Evolutionary conservation across 2,797 vertebrate species (phyloP).

Genomic region (Lacerta agilis): DNA sequence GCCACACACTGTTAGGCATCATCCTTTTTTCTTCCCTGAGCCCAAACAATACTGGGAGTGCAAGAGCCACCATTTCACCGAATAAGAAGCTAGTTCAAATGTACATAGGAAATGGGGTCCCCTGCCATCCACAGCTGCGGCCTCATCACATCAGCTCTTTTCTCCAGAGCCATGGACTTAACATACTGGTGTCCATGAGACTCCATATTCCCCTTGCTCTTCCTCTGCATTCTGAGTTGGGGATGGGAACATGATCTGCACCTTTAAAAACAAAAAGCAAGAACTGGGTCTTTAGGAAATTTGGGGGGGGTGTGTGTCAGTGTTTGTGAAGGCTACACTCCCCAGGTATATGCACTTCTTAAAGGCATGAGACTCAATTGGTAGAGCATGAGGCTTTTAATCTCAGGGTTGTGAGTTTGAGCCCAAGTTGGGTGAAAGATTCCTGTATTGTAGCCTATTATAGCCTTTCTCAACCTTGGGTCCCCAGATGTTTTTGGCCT

Average conservation of each 20-base stretch:
- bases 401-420: no score
- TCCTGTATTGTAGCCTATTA: no score
- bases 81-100: conserved; percentile 12
- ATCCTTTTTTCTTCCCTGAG: neutral
- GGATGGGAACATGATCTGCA: neutral
- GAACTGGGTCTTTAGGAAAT: neutral
- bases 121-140: conserved; percentile 1
- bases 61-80: conserved; percentile 9
- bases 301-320: neutral
- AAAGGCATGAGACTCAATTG: neutral
- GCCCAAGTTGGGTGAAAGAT: no score
- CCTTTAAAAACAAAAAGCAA: neutral
- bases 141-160: neutral
- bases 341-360: neutral
- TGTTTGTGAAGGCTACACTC: neutral
- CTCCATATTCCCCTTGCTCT: neutral
- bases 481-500: no score
- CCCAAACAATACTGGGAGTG: conserved; percentile 19
- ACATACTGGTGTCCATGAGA: neutral
- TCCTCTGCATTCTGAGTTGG: neutral
- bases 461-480: no score
- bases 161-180: neutral
- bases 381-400: no score
- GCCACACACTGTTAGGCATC: conserved; percentile 16
- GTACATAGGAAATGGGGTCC: conserved; percentile 17